These are phyloP conservation scores for Tortrix viridana DNA, from an alignment of 2,888 invertebrate species.

Conservation along the genomic window DNA sequence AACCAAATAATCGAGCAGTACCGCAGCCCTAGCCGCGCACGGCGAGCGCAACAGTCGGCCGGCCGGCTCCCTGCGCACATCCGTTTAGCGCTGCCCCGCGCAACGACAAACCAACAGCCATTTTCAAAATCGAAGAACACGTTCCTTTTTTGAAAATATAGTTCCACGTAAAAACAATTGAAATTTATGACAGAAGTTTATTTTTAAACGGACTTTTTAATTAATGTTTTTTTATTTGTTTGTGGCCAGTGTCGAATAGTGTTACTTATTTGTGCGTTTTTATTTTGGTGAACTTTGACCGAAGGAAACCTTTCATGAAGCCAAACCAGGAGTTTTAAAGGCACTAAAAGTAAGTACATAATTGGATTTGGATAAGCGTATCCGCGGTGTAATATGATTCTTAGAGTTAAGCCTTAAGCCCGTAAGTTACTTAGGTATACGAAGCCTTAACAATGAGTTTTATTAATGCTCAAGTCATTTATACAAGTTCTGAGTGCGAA, in stretches of 20 bases:
- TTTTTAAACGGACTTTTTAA: too few species aligned
- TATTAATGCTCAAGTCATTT: conserved; percentile 24
- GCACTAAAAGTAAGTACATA: conserved; percentile 59
- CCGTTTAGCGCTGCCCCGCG: conserved; percentile 76
- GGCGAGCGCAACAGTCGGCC: conserved; percentile 67
- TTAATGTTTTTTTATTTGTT: conserved; percentile 5
- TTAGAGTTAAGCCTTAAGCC: conserved; percentile 26
- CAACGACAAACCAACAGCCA: conserved; percentile 41
- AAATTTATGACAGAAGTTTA: background rate
- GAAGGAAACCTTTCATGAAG: conserved; percentile 53
- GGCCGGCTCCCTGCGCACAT: conserved; percentile 77
- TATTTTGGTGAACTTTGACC: conserved; percentile 39
- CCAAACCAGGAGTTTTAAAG: conserved; percentile 57
- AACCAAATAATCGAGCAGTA: conserved; percentile 60
- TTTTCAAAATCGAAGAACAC: conserved; percentile 40
- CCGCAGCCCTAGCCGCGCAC: conserved; percentile 61
- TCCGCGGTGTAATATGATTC: conserved; percentile 32
- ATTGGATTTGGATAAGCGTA: conserved; percentile 54
- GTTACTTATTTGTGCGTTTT: conserved; percentile 23
- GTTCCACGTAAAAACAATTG: background rate
- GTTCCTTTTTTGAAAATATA: conserved; percentile 19
- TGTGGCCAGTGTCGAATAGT: conserved; percentile 26
- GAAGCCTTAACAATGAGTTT: conserved; percentile 32
- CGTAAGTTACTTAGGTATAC: conserved; percentile 28
- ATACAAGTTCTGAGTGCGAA: conserved; percentile 11